phyloP scores from a whole-genome alignment of 2,888 invertebrate species.

The Linhomoeus sp. region DNA sequence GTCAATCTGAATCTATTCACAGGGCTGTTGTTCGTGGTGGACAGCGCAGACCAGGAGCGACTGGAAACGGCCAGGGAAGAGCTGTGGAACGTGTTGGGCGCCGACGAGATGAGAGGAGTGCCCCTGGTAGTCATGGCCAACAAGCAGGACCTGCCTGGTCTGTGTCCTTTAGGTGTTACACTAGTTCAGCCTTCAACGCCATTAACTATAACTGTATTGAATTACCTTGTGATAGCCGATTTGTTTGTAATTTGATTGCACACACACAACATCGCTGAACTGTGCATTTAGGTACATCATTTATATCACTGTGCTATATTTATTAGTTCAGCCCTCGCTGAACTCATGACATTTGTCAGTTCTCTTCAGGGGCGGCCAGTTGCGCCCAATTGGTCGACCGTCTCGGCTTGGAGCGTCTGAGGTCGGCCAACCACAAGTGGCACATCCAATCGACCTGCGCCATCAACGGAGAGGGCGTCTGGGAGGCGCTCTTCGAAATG shows the following conservation, averaged over 20 bases:
- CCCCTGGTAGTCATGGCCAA: constrained; percentile 29
- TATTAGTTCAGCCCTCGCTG: too few relatives aligned
- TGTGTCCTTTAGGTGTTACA: not conserved
- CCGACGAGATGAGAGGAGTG: constrained; percentile 24
- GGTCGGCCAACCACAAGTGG: constrained; percentile 21
- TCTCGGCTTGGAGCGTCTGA: constrained; percentile 18
- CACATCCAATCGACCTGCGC: constrained; percentile 28
- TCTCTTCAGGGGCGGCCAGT: constrained; percentile 20
- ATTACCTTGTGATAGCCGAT: too few relatives aligned
- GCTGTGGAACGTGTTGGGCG: constrained; percentile 19
- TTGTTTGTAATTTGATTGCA: too few relatives aligned
- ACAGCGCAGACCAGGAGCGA: constrained; percentile 25
- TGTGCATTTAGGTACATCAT: too few relatives aligned
- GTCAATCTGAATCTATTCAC: too few relatives aligned
- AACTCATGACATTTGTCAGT: too few relatives aligned
- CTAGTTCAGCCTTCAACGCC: too few relatives aligned
- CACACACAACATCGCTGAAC: too few relatives aligned
- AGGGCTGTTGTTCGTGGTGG: constrained; percentile 28
- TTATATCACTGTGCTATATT: too few relatives aligned
- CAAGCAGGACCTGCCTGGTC: constrained; percentile 28
- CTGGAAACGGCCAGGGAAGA: constrained; percentile 25
- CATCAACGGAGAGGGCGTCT: constrained; percentile 27
- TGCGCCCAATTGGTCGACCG: constrained; percentile 20
- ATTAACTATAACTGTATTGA: too few relatives aligned
- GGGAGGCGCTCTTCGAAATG: constrained; percentile 27